Percentiles rank a stretch among this genome's conserved stretches.
phyloP scores from a whole-genome alignment of 92 coral and sea anemone genomes.

The Epizoanthus ramosus region DNA sequence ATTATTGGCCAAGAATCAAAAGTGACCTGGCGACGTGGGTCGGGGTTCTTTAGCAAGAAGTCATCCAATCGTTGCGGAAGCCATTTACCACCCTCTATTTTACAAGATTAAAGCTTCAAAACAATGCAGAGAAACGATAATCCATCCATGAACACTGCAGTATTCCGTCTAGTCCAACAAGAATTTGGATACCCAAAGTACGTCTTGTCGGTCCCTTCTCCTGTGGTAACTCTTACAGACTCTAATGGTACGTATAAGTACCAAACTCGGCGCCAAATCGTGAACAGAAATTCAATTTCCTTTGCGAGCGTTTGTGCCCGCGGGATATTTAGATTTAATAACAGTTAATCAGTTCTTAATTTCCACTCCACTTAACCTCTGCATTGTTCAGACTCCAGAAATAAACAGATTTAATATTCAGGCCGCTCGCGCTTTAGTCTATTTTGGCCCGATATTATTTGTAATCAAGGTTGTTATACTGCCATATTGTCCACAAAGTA shows the following conservation, averaged over 20 bases:
- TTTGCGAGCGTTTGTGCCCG: background rate
- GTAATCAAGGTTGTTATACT: background rate
- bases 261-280: background rate
- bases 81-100: too few species aligned
- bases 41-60: too few species aligned
- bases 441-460: background rate
- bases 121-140: too few species aligned
- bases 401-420: background rate
- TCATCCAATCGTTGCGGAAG: too few species aligned
- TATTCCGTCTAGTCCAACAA: too few species aligned
- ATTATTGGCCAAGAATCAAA: too few species aligned
- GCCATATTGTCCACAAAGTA: too few species aligned
- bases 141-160: too few species aligned
- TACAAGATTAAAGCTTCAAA: too few species aligned
- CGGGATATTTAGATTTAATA: constrained; percentile 6
- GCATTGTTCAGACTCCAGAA: background rate
- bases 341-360: background rate
- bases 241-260: background rate
- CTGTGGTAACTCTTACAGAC: background rate
- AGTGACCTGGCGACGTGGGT: too few species aligned
- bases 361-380: background rate
- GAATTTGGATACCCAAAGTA: too few species aligned
- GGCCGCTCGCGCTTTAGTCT: too few species aligned
- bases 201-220: background rate
- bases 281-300: background rate